These are phyloP conservation scores for Actinopyga echinites DNA, from an alignment of 53 echinoderm and acorn worm genomes.

Conservation along the genomic window DNA sequence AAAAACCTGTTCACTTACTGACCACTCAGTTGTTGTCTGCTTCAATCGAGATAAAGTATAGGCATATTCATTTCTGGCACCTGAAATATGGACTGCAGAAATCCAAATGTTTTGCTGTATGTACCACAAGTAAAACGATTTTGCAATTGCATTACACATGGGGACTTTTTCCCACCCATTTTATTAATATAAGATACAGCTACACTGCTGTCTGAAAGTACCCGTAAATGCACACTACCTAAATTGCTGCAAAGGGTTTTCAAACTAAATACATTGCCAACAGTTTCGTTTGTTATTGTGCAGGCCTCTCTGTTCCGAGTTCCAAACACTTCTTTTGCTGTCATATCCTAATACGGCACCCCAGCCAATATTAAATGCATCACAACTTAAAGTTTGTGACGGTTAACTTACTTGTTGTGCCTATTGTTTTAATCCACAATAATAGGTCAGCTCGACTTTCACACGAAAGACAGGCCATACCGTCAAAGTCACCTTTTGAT, in stretches of 20 bases:
- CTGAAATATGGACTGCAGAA: slow-evolving; percentile 33
- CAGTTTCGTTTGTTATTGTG: slow-evolving; percentile 35
- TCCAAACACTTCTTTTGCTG: neutral
- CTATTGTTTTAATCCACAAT: too few relatives aligned
- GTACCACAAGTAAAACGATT: slow-evolving; percentile 43
- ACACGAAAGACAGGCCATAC: too few relatives aligned
- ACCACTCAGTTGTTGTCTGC: slow-evolving; percentile 36
- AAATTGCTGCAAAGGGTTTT: neutral
- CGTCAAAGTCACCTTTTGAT: too few relatives aligned
- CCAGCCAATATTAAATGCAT: slow-evolving; percentile 51
- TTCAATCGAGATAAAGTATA: slow-evolving; percentile 36
- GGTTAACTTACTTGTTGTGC: too few relatives aligned
- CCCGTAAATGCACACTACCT: neutral
- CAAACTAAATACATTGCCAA: slow-evolving; percentile 18
- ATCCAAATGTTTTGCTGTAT: slow-evolving; percentile 22
- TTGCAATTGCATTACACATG: neutral
- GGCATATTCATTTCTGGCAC: slow-evolving; percentile 7
- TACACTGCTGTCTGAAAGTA: too few relatives aligned
- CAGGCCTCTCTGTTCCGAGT: neutral
- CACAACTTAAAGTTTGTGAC: neutral
- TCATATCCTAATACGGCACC: slow-evolving; percentile 6
- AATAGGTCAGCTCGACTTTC: too few relatives aligned
- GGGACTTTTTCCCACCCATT: slow-evolving; percentile 31
- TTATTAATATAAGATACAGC: slow-evolving; percentile 21
- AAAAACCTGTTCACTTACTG: neutral